Evolutionary conservation across 2,797 vertebrate species (phyloP), one percentile per base, ranked within the genome.

Genomic region (Nothura maculosa): DNA sequence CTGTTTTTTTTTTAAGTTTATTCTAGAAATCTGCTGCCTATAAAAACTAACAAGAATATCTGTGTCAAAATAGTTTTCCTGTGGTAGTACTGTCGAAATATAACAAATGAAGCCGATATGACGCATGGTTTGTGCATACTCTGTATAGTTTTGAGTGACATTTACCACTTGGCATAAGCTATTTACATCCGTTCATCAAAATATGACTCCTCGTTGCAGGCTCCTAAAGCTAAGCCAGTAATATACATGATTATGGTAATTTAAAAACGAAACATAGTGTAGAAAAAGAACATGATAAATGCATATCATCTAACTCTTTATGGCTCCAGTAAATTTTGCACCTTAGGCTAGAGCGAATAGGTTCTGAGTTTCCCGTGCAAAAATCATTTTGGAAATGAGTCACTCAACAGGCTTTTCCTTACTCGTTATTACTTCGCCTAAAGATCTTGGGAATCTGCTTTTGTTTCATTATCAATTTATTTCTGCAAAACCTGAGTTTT

Each of bases 261-360:
- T 97, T 97, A 87, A 96, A 98, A 98, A 97, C 1, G 40, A 97
- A 97, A 96, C 91, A 84, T 74, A 92, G 81, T 85, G 76, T 92
- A 96, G 88, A 89, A 96, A 96, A 97, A 95, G 87, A 96, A 95
- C 82, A 90, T 97, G 96, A 98, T 96, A 97, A 97, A 98, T 96
- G 93, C 70, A 22, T 90, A 96, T 97, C 79, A 93, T 98, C 96
- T 96, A 87, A 92, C 83, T 90, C 88, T 97, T 98, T 97, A 97
- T 97, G 93, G 84, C 92, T 97, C 93, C 89, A 97, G 96, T 97
- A 98, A 98, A 98, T 98, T 96, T 94, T 62, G 66, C 93, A 98
- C 98, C 97, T 97, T 97, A 97, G 97, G 97, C 97, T 97, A 98
- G 89, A 96, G 83, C 22, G 40, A 96, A 97, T 97, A 96, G 3